Evolutionary conservation across 2,888 invertebrate genomes (phyloP), one percentile per base, ranked within the genome.

Genomic region (Aphelenchoides bicaudatus): DNA sequence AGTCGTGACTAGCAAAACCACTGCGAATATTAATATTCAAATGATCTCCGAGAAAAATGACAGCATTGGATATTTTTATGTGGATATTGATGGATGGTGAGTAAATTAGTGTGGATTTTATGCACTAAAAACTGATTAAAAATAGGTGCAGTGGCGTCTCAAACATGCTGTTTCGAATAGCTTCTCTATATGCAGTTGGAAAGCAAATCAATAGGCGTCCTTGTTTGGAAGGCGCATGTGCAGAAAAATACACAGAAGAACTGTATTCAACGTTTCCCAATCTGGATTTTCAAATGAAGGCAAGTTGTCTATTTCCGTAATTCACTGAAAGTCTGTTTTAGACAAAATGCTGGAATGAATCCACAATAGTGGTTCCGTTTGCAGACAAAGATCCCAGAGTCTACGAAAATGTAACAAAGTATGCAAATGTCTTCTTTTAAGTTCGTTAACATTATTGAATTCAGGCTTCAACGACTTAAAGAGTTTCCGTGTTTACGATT

Each of bases 151-250:
- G n/a, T n/a, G n/a, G n/a, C n/a, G n/a, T n/a, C n/a, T n/a, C n/a
- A n/a, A n/a, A n/a, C n/a, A n/a, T n/a, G n/a, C n/a, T n/a, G n/a
- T 34, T 34, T 34, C 34, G 34, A 34, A 34, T 34, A 10, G 34
- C 34, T n/a, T 34, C 34, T 34, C n/a, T 34, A 10, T 34, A 34
- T n/a, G 34, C 34, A 34, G n/a, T 34, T n/a, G 34, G 34, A n/a
- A 34, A 34, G 34, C 34, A 34, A n/a, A 10, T 34, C 34, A 34
- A 34, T n/a, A 10, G 34, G n/a, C 34, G 10, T 10, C 34, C 34
- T n/a, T 34, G 34, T n/a, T n/a, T 34, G 34, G 34, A 34, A n/a
- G 34, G 34, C 10, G n/a, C 10, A n/a, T 34, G 34, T n/a, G 34
- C 34, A 34, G 34, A 34, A 34, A 10, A 10, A 10, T 34, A 34